Evolutionary conservation across 2,888 invertebrate genomes (phyloP).

Genomic region (Trimorus sp.): DNA sequence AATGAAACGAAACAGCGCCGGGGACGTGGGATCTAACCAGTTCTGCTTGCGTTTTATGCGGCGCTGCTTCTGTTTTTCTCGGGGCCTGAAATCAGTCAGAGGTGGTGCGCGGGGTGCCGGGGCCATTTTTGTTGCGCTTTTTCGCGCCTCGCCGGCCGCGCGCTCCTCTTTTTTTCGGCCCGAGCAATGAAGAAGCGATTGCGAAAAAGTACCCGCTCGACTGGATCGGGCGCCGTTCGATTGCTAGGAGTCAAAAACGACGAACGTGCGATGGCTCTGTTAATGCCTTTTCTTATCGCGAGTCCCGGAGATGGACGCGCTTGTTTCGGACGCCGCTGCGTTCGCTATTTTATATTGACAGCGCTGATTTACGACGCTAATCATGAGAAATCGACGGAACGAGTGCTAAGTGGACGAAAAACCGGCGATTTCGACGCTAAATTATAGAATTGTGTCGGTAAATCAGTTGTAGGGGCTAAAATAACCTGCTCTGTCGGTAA

Average conservation of each 20-base stretch:
- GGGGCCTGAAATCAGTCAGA: slow-evolving; percentile 30
- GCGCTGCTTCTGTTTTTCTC: slow-evolving; percentile 51
- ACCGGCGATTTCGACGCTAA: too few relatives aligned
- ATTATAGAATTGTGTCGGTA: too few relatives aligned
- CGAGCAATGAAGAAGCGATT: slow-evolving; percentile 26
- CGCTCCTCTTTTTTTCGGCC: slow-evolving; percentile 17
- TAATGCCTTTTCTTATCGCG: too few relatives aligned
- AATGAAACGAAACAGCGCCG: slow-evolving; percentile 52
- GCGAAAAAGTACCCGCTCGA: slow-evolving; percentile 46
- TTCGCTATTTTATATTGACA: too few relatives aligned
- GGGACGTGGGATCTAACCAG: slow-evolving; percentile 55
- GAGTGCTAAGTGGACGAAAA: too few relatives aligned
- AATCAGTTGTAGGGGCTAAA: too few relatives aligned
- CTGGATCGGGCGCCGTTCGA: slow-evolving; percentile 24
- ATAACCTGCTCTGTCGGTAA: too few relatives aligned
- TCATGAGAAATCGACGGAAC: too few relatives aligned
- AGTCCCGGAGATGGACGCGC: too few relatives aligned
- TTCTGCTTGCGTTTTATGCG: slow-evolving; percentile 54
- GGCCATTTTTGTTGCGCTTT: neutral
- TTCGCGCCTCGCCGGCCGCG: neutral
- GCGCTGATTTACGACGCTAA: too few relatives aligned
- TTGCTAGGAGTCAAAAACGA: slow-evolving; percentile 7
- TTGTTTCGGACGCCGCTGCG: too few relatives aligned
- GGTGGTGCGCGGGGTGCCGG: neutral
- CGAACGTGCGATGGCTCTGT: too few relatives aligned